Evolutionary conservation across 2,797 vertebrate genomes (phyloP).

Genomic region (Clangula hyemalis): DNA sequence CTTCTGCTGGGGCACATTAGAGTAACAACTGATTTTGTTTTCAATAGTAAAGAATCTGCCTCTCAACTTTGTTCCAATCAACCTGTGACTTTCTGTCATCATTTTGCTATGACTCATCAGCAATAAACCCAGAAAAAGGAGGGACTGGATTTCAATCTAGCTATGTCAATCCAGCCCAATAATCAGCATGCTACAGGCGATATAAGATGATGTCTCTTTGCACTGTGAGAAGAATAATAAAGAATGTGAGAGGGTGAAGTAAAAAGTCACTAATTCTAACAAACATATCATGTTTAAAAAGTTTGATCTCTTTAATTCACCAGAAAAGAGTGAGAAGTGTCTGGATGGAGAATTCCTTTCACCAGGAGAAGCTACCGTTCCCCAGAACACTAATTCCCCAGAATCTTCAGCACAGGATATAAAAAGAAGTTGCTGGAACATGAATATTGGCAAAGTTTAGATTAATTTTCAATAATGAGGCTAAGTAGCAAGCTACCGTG

Average conservation of each 20-base stretch:
- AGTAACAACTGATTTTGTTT: neutral
- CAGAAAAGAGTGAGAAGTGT: rapidly evolving
- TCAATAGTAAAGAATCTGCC: neutral
- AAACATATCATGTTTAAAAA: neutral
- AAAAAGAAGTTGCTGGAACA: neutral
- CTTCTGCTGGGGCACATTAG: neutral
- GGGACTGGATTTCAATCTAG: neutral
- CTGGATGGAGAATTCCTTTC: neutral
- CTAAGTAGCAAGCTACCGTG: neutral
- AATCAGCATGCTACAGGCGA: neutral
- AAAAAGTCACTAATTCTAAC: neutral
- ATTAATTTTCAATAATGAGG: neutral
- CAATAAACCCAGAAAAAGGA: neutral
- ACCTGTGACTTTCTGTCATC: neutral
- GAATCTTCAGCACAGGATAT: neutral
- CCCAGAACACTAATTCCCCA: neutral
- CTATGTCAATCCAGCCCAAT: neutral
- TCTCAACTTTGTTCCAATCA: neutral
- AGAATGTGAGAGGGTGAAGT: neutral
- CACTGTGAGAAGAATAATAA: neutral
- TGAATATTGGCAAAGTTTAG: neutral
- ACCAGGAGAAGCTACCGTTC: neutral
- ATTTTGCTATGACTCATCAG: neutral
- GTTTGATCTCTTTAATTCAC: neutral
- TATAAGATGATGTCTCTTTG: neutral